Percentiles rank a stretch among this genome's conserved stretches.
phyloP scores from a whole-genome alignment of 37 sponge, comb jelly and placozoan species.

The Hexactinellida sp. region DNA sequence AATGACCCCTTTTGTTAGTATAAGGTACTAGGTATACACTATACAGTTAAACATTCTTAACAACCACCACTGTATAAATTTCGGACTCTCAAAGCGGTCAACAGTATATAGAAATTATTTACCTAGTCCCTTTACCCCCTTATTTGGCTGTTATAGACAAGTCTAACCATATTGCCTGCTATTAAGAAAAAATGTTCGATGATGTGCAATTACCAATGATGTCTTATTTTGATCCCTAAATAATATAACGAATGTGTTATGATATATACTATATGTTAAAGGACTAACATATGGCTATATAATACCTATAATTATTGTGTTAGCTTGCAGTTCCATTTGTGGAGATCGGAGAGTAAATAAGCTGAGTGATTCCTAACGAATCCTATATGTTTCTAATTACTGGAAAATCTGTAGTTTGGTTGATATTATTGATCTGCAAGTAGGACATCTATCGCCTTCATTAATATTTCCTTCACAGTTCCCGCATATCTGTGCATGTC shows the following conservation, averaged over 20 bases:
- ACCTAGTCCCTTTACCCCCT: no score
- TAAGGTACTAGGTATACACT: no score
- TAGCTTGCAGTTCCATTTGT: not conserved
- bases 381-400: not conserved
- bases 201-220: not conserved
- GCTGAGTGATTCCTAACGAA: not conserved
- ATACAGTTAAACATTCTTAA: no score
- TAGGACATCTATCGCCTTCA: not conserved
- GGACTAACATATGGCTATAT: not conserved
- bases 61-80: no score
- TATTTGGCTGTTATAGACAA: no score
- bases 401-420: not conserved
- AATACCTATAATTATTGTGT: not conserved
- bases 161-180: no score
- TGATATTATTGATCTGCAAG: not conserved
- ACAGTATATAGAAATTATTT: no score
- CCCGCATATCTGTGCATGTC: not conserved
- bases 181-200: no score
- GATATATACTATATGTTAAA: not conserved
- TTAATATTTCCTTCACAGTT: not conserved
- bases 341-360: not conserved
- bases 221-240: not conserved
- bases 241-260: not conserved
- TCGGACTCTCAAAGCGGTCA: no score
- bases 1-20: no score